Evolutionary conservation across 2,113 vertebrate species (phyloP), one percentile per base, ranked within the genome.

Genomic region (Embiotoca jacksoni): DNA sequence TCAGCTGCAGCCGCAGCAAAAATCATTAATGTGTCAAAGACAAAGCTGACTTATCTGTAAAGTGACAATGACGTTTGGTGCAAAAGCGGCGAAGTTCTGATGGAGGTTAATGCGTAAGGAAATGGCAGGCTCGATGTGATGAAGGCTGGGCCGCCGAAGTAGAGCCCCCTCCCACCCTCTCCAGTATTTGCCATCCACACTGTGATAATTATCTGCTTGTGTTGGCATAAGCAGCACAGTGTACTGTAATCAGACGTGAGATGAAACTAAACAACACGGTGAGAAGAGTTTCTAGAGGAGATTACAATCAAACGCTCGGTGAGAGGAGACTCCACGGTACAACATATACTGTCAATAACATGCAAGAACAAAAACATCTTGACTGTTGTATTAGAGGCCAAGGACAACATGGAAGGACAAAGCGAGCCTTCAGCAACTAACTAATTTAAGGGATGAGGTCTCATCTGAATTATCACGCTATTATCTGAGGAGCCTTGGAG

Each of bases 401-500:
- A 81, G 71, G 66, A 83, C 41, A 50, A 46, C 3, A 6, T 35
- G 50, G 53, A 68, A 39, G 4, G 5, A 39, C 23, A 46, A 67
- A 66, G 35, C 36, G 31, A 63, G 33, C 72, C 59, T 63, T 66
- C 33, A 41, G 78, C 72, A 60, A 62, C 65, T 15, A 71, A 47
- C 63, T 69, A 64, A 23, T 23, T 65, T 30, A 58, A 62, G 41
- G 64, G 57, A 16, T 53, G 58, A 54, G 35, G 57, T 75, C 68
- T 81, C 73, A 50, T 83, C 64, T 59, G 78, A 86, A 60, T 75
- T 75, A 65, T 66, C 31, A 64, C 16, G 62, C 57, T 80, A 71
- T 87, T 75, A 84, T 89, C 71, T 32, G 67, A 82, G 73, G 77
- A 77, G 70, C 75, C 60, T 78, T 56, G 54, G 79, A 78, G 62